Conservation (phyloP, 2,113 vertebrate genomes). For the Lycaon pictus region DNA sequence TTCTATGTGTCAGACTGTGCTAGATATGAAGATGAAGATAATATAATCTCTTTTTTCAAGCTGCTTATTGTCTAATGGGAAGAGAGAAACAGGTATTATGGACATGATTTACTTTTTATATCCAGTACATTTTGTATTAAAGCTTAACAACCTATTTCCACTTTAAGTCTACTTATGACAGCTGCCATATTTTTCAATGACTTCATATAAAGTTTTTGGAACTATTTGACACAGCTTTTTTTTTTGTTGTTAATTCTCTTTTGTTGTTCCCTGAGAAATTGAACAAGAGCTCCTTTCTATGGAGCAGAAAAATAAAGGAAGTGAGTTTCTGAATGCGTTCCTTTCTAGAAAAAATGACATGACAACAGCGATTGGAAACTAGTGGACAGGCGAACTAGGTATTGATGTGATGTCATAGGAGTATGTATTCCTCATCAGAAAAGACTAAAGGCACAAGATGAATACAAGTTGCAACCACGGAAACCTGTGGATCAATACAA, state of each 20-base stretch:
- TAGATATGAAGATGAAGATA: neutral
- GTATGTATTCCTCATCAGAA: neutral
- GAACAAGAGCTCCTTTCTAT: neutral
- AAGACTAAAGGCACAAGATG: neutral
- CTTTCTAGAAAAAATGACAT: neutral
- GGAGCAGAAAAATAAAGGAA: neutral
- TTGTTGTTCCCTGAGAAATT: neutral
- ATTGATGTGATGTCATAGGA: neutral
- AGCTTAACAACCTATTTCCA: neutral
- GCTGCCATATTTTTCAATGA: neutral
- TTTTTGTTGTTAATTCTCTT: neutral
- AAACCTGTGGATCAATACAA: neutral
- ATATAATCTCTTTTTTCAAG: neutral
- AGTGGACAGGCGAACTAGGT: neutral
- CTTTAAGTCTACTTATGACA: neutral
- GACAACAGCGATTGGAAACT: neutral
- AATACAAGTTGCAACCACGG: neutral
- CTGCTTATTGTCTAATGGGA: neutral
- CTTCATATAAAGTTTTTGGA: neutral
- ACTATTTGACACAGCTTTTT: neutral
- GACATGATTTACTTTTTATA: neutral
- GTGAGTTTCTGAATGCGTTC: neutral
- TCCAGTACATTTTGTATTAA: neutral
- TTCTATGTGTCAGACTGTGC: neutral
- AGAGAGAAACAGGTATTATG: neutral